A percentile compares a stretch with the other conserved stretches of the same genome.
These are phyloP conservation scores for Melopsittacus undulatus DNA, from an alignment of 2,797 vertebrate genomes.

Conservation along the genomic window DNA sequence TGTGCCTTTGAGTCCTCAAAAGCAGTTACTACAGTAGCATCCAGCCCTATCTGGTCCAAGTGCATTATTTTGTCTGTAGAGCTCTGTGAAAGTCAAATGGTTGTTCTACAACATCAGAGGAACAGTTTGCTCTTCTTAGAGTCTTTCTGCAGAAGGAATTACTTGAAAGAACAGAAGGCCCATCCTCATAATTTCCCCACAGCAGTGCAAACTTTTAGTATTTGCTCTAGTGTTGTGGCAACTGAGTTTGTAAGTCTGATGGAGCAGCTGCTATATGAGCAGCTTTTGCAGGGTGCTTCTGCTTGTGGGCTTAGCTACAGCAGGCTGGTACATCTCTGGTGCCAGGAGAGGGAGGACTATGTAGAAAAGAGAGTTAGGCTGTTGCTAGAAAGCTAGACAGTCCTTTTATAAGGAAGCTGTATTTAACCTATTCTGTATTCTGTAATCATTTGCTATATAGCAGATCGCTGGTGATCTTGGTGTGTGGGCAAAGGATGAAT, in stretches of 20 bases:
- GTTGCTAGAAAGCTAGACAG: background rate
- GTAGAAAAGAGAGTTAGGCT: background rate
- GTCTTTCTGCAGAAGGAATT: background rate
- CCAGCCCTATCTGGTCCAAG: background rate
- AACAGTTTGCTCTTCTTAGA: background rate
- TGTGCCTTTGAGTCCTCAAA: background rate
- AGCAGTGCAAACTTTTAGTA: background rate
- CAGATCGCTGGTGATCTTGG: background rate
- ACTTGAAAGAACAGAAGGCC: background rate
- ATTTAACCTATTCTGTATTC: background rate
- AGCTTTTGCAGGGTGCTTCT: background rate
- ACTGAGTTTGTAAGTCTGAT: background rate
- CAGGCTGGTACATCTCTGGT: background rate
- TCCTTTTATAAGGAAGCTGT: background rate
- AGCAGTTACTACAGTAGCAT: background rate
- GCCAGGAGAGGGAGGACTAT: background rate
- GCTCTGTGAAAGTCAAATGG: background rate
- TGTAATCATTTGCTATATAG: background rate
- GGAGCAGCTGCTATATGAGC: background rate
- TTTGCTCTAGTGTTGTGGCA: background rate
- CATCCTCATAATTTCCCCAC: background rate
- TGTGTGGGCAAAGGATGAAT: background rate
- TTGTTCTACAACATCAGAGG: background rate
- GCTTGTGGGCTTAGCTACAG: background rate
- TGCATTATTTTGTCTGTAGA: background rate